These are phyloP conservation scores for Pampusana beccarii DNA, from an alignment of 2,113 vertebrate genomes.

Conservation along the genomic window DNA sequence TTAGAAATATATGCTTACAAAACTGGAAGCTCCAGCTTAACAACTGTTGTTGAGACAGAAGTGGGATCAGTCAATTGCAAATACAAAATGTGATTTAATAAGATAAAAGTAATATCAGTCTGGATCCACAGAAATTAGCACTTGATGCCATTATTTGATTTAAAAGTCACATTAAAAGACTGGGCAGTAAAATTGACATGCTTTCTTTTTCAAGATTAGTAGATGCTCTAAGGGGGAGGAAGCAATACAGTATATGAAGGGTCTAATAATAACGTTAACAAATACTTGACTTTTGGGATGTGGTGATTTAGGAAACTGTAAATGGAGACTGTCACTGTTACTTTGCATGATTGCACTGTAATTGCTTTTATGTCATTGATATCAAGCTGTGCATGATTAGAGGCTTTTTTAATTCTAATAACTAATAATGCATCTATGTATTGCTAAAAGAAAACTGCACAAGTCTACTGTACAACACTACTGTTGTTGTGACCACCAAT, in stretches of 20 bases:
- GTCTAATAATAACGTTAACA: slow-evolving; percentile 45
- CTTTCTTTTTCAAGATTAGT: not conserved
- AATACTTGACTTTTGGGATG: slow-evolving; percentile 65
- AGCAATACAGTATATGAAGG: not conserved
- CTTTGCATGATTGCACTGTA: slow-evolving; percentile 71
- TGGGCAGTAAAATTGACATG: not conserved
- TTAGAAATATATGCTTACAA: not conserved
- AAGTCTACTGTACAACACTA: not conserved
- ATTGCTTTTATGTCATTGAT: slow-evolving; percentile 69
- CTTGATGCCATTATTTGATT: not conserved
- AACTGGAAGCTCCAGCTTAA: not conserved
- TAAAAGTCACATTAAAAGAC: not conserved
- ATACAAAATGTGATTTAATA: not conserved
- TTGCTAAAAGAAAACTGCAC: slow-evolving; percentile 14
- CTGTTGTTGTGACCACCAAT: slow-evolving; percentile 4
- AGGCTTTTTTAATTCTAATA: slow-evolving; percentile 64
- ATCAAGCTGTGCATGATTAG: slow-evolving; percentile 72
- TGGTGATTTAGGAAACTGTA: slow-evolving; percentile 60
- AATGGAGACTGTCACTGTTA: slow-evolving; percentile 62
- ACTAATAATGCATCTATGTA: slow-evolving; percentile 56
- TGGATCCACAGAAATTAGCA: not conserved
- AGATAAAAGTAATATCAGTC: not conserved
- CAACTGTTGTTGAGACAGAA: not conserved
- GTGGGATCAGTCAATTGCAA: not conserved
- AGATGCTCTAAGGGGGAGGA: not conserved